A percentile compares a stretch with the other conserved stretches of the same genome.
These are phyloP conservation scores for Rutilus rutilus DNA, from an alignment of 2,113 vertebrate species.

Conservation along the genomic window DNA sequence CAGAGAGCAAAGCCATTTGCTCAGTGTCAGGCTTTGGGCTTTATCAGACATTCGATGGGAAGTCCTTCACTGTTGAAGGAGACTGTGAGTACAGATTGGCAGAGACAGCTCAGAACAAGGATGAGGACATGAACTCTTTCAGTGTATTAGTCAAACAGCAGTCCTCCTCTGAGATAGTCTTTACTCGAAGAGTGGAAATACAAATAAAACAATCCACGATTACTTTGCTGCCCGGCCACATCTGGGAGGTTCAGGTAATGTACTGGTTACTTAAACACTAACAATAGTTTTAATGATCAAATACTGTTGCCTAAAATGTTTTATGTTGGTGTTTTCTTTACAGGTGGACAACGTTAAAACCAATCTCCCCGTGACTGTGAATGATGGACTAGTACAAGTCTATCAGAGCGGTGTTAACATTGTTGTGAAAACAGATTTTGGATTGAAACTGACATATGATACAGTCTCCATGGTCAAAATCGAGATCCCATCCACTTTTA, in stretches of 20 bases:
- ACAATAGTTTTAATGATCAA: not conserved
- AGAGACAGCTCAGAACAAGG: not conserved
- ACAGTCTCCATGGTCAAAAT: conserved; percentile 49
- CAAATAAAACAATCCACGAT: conserved; percentile 47
- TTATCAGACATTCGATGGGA: conserved; percentile 62
- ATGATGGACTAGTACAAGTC: conserved; percentile 39
- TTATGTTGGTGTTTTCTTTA: not conserved
- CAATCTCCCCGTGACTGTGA: conserved; percentile 49
- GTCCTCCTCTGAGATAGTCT: not conserved
- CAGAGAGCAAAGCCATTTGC: conserved; percentile 53
- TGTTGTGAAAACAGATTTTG: conserved; percentile 61
- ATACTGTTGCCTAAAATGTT: not conserved
- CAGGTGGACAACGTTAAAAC: conserved; percentile 59
- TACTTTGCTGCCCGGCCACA: conserved; percentile 45
- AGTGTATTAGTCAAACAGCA: conserved; percentile 53
- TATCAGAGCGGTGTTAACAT: conserved; percentile 51
- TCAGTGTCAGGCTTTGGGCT: conserved; percentile 56
- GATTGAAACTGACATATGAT: conserved; percentile 63
- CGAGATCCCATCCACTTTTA: conserved; percentile 59
- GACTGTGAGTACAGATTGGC: conserved; percentile 64
- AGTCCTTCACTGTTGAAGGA: conserved; percentile 55
- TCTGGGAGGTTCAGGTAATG: conserved; percentile 62
- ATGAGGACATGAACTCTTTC: conserved; percentile 48
- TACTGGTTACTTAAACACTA: not conserved
- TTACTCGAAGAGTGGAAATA: conserved; percentile 56